Conservation (phyloP, 2,888 invertebrate genomes). For the Sialis lutaria region DNA sequence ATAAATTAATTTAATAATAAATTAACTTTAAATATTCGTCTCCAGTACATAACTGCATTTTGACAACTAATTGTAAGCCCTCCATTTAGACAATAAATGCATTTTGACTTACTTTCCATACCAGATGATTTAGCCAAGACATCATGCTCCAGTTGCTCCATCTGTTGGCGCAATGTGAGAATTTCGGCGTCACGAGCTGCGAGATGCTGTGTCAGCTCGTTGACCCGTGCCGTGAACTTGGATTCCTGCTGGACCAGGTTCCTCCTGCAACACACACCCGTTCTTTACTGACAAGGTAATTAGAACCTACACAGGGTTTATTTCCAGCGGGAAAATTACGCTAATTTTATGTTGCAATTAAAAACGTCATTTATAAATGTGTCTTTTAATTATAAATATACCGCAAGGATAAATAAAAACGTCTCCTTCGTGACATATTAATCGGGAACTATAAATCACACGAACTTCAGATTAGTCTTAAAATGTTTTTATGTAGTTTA, state of each 20-base stretch:
- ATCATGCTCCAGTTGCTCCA: constrained; percentile 38
- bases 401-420: background rate
- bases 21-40: background rate
- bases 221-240: constrained; percentile 39
- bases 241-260: constrained; percentile 40
- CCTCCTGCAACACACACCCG: constrained; percentile 30
- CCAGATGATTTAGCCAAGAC: constrained; percentile 41
- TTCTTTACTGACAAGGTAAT: background rate
- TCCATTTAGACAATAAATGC: background rate
- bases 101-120: constrained; percentile 39
- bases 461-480: background rate
- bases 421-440: background rate
- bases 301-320: background rate
- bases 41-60: background rate
- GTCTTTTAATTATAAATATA: background rate
- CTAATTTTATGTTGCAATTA: background rate
- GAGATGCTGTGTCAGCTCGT: constrained; percentile 37
- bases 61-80: background rate
- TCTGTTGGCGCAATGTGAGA: constrained; percentile 33
- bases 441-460: background rate
- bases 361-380: background rate
- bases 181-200: constrained; percentile 36
- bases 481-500: too few relatives aligned
- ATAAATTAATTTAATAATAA: background rate
- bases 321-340: background rate